A percentile compares a stretch with the other conserved stretches of the same genome.
phyloP scores from a whole-genome alignment of 2,888 invertebrate species.

The Amiota communis region DNA sequence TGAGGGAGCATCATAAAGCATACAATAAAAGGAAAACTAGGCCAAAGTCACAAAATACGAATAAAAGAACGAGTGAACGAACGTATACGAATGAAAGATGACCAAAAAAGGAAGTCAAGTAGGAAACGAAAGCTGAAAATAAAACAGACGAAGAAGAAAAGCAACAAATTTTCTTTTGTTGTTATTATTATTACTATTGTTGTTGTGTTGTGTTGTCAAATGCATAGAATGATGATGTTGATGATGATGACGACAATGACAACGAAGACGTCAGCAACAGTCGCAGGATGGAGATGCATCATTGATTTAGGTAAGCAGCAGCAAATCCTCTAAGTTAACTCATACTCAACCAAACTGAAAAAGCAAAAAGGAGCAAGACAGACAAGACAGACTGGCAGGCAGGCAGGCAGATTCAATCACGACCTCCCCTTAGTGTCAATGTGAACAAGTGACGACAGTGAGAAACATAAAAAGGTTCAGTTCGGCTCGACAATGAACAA shows the following conservation, averaged over 20 bases:
- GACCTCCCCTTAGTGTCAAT: no score
- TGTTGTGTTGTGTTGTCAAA: not conserved
- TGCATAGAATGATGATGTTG: not conserved
- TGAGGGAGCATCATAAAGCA: conserved; percentile 8
- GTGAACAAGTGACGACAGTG: no score
- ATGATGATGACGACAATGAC: not conserved
- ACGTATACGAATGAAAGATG: conserved; percentile 36
- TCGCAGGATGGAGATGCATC: conserved; percentile 8
- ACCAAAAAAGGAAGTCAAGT: conserved; percentile 57
- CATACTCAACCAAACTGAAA: no score
- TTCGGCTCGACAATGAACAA: conserved; percentile 37
- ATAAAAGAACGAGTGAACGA: conserved; percentile 41
- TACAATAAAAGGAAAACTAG: conserved; percentile 46
- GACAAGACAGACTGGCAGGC: not conserved
- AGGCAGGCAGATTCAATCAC: conserved; percentile 11
- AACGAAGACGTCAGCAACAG: conserved; percentile 28
- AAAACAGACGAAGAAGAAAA: conserved; percentile 4
- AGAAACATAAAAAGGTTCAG: no score
- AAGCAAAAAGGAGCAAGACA: no score
- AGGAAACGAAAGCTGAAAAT: conserved; percentile 21
- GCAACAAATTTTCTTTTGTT: not conserved
- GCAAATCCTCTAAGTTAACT: no score
- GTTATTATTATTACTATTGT: not conserved
- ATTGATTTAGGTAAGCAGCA: no score
- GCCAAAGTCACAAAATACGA: conserved; percentile 51